Conservation (phyloP, 37 sponge, comb jelly and placozoan species). For the Halisarca cf. caerulea region DNA sequence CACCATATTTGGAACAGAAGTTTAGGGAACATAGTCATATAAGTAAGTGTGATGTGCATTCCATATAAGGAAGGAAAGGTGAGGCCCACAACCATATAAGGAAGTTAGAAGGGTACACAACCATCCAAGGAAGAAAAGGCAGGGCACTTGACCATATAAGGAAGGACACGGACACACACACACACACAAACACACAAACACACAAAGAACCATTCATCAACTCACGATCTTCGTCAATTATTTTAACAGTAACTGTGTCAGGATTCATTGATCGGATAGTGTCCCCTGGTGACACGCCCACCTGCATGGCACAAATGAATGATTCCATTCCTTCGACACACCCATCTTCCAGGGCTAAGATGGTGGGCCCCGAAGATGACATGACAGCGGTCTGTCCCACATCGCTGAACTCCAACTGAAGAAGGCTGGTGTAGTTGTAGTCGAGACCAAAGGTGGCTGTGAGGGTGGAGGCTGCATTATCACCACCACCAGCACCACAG, state of each 20-base stretch:
- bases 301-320: background rate
- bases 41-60: no score
- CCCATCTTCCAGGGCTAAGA: background rate
- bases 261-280: background rate
- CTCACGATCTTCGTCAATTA: background rate
- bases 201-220: no score
- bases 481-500: no score
- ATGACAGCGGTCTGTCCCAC: background rate
- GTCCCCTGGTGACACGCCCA: background rate
- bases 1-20: no score
- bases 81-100: no score
- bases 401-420: background rate
- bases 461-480: no score
- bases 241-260: constrained; percentile 9
- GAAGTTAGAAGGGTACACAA: no score
- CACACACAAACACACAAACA: no score
- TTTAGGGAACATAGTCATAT: no score
- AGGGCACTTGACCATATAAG: background rate
- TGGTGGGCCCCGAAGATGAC: background rate
- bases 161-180: background rate
- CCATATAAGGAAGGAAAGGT: no score
- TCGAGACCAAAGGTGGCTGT: no score
- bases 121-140: background rate
- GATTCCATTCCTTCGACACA: constrained; percentile 2
- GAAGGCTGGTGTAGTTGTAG: background rate